Evolutionary conservation across 1,140 invertebrate genomes (phyloP).

Genomic region (Diorhabda carinulata): DNA sequence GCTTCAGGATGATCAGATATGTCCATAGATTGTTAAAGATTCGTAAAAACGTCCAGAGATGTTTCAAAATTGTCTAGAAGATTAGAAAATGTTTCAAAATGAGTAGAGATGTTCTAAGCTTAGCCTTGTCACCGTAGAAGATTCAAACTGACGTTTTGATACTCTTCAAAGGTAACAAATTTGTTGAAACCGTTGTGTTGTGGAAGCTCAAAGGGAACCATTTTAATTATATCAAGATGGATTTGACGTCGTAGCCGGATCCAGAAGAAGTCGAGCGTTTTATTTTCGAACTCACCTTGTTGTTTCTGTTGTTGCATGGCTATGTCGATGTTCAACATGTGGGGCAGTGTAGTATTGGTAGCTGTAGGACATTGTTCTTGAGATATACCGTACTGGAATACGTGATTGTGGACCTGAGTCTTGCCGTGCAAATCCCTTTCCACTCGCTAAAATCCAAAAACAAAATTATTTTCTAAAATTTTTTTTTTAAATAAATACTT

Average conservation of each 20-base stretch:
- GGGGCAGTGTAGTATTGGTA: conserved; percentile 21
- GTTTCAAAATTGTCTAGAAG: too few relatives aligned
- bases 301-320: conserved; percentile 38
- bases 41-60: too few relatives aligned
- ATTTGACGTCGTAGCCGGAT: too few relatives aligned
- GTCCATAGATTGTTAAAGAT: too few relatives aligned
- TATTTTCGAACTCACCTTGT: conserved; percentile 31
- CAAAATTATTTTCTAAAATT: neutral
- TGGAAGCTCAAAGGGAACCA: too few relatives aligned
- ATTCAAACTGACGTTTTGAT: too few relatives aligned
- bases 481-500: conserved; percentile 25
- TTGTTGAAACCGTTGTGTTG: neutral
- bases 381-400: conserved; percentile 46
- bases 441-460: conserved; percentile 54
- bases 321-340: conserved; percentile 44
- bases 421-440: conserved; percentile 71
- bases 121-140: too few relatives aligned
- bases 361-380: conserved; percentile 42
- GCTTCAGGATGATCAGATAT: too few relatives aligned
- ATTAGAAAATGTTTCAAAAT: too few relatives aligned
- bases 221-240: too few relatives aligned
- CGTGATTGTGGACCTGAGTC: conserved; percentile 42
- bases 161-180: too few relatives aligned
- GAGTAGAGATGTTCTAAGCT: too few relatives aligned
- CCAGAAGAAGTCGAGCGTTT: neutral